Evolutionary conservation across 2,888 invertebrate genomes (phyloP).

Genomic region (Herminia tarsipennalis): DNA sequence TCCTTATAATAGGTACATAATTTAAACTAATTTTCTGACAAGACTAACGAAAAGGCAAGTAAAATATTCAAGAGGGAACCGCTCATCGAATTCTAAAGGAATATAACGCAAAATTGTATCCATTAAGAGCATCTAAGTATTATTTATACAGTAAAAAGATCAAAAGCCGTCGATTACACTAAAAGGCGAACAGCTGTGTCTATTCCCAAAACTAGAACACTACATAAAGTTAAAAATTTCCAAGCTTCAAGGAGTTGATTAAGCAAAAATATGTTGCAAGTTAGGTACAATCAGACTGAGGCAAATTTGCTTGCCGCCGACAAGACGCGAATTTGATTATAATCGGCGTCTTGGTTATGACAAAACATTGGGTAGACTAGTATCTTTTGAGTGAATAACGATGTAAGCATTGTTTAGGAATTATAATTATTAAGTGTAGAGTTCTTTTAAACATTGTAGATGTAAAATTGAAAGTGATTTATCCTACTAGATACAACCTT

Average conservation of each 20-base stretch:
- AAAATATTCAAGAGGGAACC: neutral
- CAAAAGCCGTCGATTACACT: neutral
- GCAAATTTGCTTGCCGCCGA: constrained; percentile 50
- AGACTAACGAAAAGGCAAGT: too few species aligned
- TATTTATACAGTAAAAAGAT: neutral
- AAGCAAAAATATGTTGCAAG: constrained; percentile 44
- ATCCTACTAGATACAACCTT: too few species aligned
- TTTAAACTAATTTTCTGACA: neutral
- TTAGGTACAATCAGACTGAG: constrained; percentile 32
- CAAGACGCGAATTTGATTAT: constrained; percentile 51
- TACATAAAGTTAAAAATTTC: constrained; percentile 13
- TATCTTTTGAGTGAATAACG: constrained; percentile 3
- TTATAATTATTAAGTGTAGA: neutral
- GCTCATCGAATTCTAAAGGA: neutral
- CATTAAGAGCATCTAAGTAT: too few species aligned
- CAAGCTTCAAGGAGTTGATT: constrained; percentile 27
- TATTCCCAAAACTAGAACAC: constrained; percentile 7
- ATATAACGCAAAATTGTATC: neutral
- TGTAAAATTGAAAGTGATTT: too few species aligned
- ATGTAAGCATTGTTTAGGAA: neutral
- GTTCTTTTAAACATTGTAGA: too few species aligned
- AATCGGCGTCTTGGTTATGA: constrained; percentile 45
- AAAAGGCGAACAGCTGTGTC: constrained; percentile 5
- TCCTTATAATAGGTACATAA: neutral
- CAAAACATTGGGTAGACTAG: constrained; percentile 30